Conservation (phyloP, 2,888 invertebrate genomes). For the Latrodectus elegans region DNA sequence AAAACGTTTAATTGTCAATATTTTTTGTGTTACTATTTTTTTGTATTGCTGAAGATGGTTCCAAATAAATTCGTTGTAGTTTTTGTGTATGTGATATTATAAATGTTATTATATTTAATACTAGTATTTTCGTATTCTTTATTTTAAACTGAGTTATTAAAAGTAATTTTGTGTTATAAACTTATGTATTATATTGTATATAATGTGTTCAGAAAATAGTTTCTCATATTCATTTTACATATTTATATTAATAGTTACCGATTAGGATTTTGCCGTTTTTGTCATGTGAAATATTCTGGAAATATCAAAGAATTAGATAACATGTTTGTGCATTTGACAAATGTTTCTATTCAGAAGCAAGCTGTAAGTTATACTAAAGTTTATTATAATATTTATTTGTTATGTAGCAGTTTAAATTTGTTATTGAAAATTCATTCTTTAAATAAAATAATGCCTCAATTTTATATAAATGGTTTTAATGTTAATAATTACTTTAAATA, state of each 20-base stretch:
- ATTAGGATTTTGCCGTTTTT: conserved; percentile 94
- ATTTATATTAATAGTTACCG: conserved; percentile 72
- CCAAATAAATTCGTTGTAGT: too few relatives aligned
- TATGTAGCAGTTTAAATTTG: neutral
- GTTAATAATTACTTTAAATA: too few relatives aligned
- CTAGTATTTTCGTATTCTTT: too few relatives aligned
- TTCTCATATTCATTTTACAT: neutral
- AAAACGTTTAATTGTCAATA: too few relatives aligned
- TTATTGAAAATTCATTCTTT: neutral
- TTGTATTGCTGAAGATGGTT: too few relatives aligned
- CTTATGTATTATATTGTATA: neutral
- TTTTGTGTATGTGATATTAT: too few relatives aligned
- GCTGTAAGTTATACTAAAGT: conserved; percentile 80
- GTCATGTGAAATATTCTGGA: conserved; percentile 89
- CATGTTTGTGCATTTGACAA: conserved; percentile 95
- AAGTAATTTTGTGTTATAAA: too few relatives aligned
- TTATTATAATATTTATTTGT: neutral
- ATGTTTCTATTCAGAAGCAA: conserved; percentile 98
- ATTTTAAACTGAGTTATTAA: too few relatives aligned
- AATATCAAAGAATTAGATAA: conserved; percentile 78
- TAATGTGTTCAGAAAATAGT: neutral
- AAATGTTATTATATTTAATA: too few relatives aligned
- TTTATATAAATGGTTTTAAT: too few relatives aligned
- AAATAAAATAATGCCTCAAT: neutral
- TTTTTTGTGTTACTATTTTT: too few relatives aligned